Conservation (phyloP, 1,140 invertebrate species). For the Pomacea maculata region DNA sequence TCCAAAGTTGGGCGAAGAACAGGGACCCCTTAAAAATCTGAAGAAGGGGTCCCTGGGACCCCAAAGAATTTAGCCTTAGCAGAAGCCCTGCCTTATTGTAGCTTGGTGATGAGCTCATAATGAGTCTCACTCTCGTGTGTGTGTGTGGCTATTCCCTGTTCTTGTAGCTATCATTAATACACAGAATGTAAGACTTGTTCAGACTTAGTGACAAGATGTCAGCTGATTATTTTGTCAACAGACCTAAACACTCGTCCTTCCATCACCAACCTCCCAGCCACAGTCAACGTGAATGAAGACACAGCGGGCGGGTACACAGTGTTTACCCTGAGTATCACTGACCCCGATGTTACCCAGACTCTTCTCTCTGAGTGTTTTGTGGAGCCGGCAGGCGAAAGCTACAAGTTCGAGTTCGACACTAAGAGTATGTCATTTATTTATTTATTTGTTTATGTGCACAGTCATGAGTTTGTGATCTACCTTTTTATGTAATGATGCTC, state of each 20-base stretch:
- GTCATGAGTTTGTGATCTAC: background rate
- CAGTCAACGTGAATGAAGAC: conserved; percentile 13
- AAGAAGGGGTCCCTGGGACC: too few species aligned
- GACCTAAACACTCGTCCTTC: conserved; percentile 18
- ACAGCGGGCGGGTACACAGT: background rate
- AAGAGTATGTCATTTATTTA: background rate
- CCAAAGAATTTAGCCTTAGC: too few species aligned
- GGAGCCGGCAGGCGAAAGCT: background rate
- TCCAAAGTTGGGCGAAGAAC: too few species aligned
- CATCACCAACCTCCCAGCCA: conserved; percentile 19
- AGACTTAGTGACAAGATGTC: too few species aligned
- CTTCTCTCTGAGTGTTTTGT: conserved; percentile 11
- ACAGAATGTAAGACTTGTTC: too few species aligned
- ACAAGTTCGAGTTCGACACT: conserved; percentile 16
- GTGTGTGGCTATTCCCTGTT: too few species aligned
- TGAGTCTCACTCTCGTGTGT: too few species aligned
- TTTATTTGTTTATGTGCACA: background rate
- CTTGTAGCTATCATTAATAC: too few species aligned
- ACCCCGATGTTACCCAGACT: background rate
- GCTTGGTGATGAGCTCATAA: too few species aligned
- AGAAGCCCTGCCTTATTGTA: too few species aligned
- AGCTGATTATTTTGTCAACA: background rate
- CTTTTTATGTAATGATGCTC: too few species aligned
- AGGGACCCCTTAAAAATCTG: too few species aligned
- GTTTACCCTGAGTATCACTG: conserved; percentile 3